Evolutionary conservation across 2,797 vertebrate genomes (phyloP), one percentile per base, ranked within the genome.

Genomic region (Cuculus canorus): DNA sequence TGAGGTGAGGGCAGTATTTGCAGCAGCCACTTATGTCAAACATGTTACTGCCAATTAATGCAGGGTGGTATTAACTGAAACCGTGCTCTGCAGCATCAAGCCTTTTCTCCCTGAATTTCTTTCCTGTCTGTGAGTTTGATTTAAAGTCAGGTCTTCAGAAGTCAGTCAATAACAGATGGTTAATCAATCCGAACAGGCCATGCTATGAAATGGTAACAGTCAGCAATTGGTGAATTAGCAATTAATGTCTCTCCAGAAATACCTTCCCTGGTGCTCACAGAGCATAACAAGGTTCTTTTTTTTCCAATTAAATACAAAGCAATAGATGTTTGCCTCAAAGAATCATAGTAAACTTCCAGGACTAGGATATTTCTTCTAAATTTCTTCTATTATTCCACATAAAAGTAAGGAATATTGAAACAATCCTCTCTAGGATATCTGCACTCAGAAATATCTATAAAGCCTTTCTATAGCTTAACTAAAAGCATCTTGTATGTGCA

Each of bases 11-110:
- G 94, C 1, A 10, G 66, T 82, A 95, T 84, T 68, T 93, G 89
- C 92, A 93, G 85, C 94, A 92, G 63, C 79, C 81, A 82, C 88
- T 96, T 93, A 86, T 95, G 92, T 96, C 95, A 94, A 90, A 76
- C 79, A 86, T 80, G 63, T 69, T 88, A 81, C 41, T 63, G 87
- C 89, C 92, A 95, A 95, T 96, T 96, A 97, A 97, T 93, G 88
- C 79, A 91, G 93, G 91, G 79, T 94, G 90, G 92, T 89, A 95
- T 87, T 94, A 93, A 88, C 90, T 76, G 92, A 95, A 96, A 94
- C 89, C 35, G 47, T 87, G 53, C 63, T 84, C 69, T 77, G 33
- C 82, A 30, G 66, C 70, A 68, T 81, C 92, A 77, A 94, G 57
- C 19, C 25, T 94, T 95, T 86, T 64, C 76, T 82, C 71, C 71